These are phyloP conservation scores for Palythoa caribaeorum DNA, from an alignment of 92 coral and sea anemone species.

Conservation along the genomic window DNA sequence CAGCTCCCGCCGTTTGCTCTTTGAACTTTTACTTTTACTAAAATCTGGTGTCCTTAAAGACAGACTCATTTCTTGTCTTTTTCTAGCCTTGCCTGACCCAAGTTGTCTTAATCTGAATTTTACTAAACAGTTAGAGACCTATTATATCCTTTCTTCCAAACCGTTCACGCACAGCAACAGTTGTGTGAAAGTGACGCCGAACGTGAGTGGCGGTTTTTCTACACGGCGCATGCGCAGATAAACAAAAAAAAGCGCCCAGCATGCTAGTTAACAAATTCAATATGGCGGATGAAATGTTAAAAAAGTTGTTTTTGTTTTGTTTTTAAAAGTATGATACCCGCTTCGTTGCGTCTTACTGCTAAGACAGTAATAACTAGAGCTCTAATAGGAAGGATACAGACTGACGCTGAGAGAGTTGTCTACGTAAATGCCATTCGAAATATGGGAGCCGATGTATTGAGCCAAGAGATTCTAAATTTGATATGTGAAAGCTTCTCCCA, in stretches of 20 bases:
- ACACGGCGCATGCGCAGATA: conserved; percentile 64
- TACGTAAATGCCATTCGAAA: conserved; percentile 58
- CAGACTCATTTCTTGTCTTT: conserved; percentile 79
- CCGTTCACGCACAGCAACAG: conserved; percentile 33
- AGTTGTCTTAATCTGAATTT: neutral
- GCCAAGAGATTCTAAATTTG: conserved; percentile 71
- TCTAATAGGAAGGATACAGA: conserved; percentile 64
- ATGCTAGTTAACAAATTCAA: conserved; percentile 48
- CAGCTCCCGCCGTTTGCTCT: conserved; percentile 91
- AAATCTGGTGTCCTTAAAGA: conserved; percentile 96
- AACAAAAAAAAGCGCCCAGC: conserved; percentile 48
- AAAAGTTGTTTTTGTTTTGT: neutral
- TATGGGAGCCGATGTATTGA: conserved; percentile 63
- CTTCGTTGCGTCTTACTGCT: conserved; percentile 64
- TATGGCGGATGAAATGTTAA: neutral
- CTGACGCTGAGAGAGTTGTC: conserved; percentile 54
- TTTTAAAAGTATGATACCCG: conserved; percentile 64
- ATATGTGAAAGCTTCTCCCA: conserved; percentile 67
- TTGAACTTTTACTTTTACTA: conserved; percentile 86
- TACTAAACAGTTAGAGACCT: conserved; percentile 1
- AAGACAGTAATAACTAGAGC: conserved; percentile 65
- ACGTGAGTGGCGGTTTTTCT: conserved; percentile 67
- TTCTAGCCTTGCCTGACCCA: conserved; percentile 2
- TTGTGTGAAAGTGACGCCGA: conserved; percentile 69
- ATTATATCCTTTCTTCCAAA: neutral